These are phyloP conservation scores for Charanyca ferruginea DNA, from an alignment of 2,888 invertebrate species.

Conservation along the genomic window DNA sequence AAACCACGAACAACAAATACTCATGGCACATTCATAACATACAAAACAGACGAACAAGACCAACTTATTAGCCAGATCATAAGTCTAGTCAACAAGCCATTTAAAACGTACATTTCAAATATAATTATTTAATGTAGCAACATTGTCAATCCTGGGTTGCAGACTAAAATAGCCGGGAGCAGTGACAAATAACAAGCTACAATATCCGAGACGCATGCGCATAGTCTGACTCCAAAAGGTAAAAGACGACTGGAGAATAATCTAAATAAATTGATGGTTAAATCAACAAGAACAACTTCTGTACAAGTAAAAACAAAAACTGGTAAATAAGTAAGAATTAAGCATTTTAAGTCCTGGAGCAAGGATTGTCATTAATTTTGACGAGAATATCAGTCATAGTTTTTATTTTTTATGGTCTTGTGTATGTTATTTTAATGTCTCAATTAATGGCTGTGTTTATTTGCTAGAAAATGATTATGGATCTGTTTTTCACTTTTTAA, in stretches of 20 bases:
- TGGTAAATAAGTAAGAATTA: conserved; percentile 44
- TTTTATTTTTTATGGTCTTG: not conserved
- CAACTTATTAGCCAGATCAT: conserved; percentile 56
- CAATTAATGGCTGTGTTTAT: conserved; percentile 15
- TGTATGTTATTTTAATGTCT: conserved; percentile 20
- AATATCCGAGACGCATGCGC: conserved; percentile 51
- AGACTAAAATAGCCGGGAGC: conserved; percentile 52
- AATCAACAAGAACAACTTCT: conserved; percentile 46
- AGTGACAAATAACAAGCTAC: conserved; percentile 58
- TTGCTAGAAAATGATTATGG: conserved; percentile 12
- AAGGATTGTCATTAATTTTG: conserved; percentile 37
- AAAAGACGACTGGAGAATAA: conserved; percentile 38
- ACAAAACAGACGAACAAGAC: conserved; percentile 44
- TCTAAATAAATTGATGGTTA: conserved; percentile 56
- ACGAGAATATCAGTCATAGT: conserved; percentile 11
- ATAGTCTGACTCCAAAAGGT: conserved; percentile 30
- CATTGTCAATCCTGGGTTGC: conserved; percentile 57
- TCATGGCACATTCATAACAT: conserved; percentile 33
- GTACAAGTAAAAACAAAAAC: conserved; percentile 13
- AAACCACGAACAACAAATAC: conserved; percentile 29
- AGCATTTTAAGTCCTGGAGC: conserved; percentile 32
- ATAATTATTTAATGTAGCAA: conserved; percentile 63
- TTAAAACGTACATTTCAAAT: conserved; percentile 46
- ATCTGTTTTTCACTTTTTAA: not conserved
- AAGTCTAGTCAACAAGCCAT: conserved; percentile 60